Percentiles rank a stretch among this genome's conserved stretches.
phyloP scores from a whole-genome alignment of 2,888 invertebrate species.

The Cremastinae sp. region DNA sequence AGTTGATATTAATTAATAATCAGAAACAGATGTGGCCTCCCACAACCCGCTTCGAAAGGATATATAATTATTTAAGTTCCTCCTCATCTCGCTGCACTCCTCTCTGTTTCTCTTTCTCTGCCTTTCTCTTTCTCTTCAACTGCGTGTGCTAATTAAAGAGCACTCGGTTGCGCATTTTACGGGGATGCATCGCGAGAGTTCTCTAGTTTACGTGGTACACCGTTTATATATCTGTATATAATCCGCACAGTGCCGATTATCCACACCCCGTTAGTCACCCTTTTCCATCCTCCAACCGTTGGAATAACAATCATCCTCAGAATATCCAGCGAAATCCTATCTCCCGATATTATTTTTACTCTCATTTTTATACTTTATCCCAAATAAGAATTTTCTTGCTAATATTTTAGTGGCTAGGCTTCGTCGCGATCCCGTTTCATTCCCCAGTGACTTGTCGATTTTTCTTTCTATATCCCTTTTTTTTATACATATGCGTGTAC shows the following conservation, averaged over 20 bases:
- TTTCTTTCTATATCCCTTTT: too few relatives aligned
- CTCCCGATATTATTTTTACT: constrained; percentile 17
- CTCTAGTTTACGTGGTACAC: constrained; percentile 37
- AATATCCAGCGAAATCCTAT: constrained; percentile 29
- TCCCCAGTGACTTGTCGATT: background rate
- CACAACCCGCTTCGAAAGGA: constrained; percentile 70
- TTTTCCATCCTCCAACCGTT: constrained; percentile 26
- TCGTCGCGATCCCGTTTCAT: too few relatives aligned
- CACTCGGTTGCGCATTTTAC: constrained; percentile 73
- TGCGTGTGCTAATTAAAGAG: constrained; percentile 76
- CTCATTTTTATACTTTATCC: too few relatives aligned
- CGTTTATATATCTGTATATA: constrained; percentile 24
- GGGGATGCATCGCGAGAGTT: constrained; percentile 67
- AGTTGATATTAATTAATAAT: constrained; percentile 80
- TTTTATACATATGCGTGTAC: too few relatives aligned
- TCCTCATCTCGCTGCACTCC: constrained; percentile 52
- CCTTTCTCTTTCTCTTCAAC: constrained; percentile 45
- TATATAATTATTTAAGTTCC: constrained; percentile 76
- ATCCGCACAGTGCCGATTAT: constrained; percentile 40
- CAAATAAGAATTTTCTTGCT: too few relatives aligned
- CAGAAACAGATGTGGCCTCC: constrained; percentile 78
- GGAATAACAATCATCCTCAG: constrained; percentile 36
- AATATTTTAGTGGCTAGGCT: too few relatives aligned
- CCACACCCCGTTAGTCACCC: constrained; percentile 53
- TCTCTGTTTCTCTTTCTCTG: constrained; percentile 45